Evolutionary conservation across 1,140 invertebrate species (phyloP).

Genomic region (Drosophila equinoxialis): DNA sequence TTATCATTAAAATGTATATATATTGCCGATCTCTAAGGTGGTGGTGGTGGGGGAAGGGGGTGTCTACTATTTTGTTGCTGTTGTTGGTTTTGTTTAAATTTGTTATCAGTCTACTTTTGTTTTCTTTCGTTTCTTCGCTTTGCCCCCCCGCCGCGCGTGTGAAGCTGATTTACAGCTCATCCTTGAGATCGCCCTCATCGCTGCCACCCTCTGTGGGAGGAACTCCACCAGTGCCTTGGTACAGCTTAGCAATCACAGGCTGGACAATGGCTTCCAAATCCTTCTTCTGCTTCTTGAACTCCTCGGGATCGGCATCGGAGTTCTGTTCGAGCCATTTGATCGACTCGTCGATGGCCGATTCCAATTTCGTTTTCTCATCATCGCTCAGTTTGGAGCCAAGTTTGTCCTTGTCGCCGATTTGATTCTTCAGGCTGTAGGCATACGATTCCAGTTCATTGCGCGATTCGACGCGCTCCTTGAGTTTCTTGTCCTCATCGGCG

Average conservation of each 20-base stretch:
- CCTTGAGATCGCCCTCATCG: conserved; percentile 90
- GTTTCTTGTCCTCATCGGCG: conserved; percentile 98
- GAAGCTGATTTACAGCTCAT: conserved; percentile 90
- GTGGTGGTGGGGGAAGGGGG: conserved; percentile 1
- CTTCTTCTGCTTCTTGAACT: conserved; percentile 99
- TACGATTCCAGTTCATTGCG: conserved; percentile 98
- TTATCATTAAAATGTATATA: neutral
- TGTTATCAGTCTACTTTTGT: conserved; percentile 72
- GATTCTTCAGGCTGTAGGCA: conserved; percentile 99
- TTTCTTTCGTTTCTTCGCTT: conserved; percentile 59
- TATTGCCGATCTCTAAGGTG: conserved; percentile 18
- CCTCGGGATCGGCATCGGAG: conserved; percentile 95
- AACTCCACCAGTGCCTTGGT: conserved; percentile 89
- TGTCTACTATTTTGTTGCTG: conserved; percentile 31
- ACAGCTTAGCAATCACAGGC: conserved; percentile 98
- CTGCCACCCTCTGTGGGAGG: conserved; percentile 87
- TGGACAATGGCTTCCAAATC: conserved; percentile 97
- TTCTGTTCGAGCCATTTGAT: conserved; percentile 99
- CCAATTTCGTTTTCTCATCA: conserved; percentile 97
- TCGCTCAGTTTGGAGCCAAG: conserved; percentile 95
- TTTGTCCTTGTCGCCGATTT: conserved; percentile 98
- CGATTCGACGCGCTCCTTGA: conserved; percentile 98
- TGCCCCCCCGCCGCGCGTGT: conserved; percentile 11
- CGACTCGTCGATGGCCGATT: conserved; percentile 96
- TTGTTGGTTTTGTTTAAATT: conserved; percentile 55